Evolutionary conservation across 2,888 invertebrate genomes (phyloP).

Genomic region (Lomographa bimaculata): DNA sequence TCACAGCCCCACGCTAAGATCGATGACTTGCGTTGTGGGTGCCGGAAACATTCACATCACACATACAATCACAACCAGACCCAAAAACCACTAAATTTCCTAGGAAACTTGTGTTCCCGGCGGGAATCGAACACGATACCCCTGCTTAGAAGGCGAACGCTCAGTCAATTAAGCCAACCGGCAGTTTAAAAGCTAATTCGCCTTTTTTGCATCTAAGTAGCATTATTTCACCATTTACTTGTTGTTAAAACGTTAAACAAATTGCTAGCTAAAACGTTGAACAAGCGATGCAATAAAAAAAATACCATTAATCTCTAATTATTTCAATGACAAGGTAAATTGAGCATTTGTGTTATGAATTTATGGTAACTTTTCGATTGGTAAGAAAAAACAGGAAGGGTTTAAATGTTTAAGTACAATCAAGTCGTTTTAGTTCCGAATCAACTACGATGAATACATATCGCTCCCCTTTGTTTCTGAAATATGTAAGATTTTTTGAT

Average conservation of each 20-base stretch:
- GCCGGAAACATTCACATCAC: no score
- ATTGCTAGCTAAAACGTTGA: constrained; percentile 36
- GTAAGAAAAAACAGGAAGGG: constrained; percentile 34
- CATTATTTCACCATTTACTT: constrained; percentile 27
- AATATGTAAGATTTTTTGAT: constrained; percentile 59
- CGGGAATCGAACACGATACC: no score
- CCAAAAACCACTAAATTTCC: no score
- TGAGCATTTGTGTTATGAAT: background rate
- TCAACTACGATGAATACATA: constrained; percentile 40
- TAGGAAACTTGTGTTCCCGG: no score
- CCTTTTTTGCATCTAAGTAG: constrained; percentile 19
- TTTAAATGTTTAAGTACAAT: constrained; percentile 47
- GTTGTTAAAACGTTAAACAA: no score
- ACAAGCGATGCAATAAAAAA: constrained; percentile 41
- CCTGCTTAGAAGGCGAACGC: no score
- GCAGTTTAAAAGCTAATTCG: no score
- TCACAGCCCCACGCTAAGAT: no score
- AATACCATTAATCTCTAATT: constrained; percentile 42
- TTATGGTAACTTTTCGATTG: constrained; percentile 24
- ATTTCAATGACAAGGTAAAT: constrained; percentile 8
- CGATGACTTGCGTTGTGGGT: no score
- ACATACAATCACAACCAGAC: no score
- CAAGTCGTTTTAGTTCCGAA: constrained; percentile 53
- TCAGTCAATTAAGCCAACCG: no score
- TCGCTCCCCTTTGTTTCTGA: constrained; percentile 46